These are phyloP conservation scores for Altica lythri DNA, from an alignment of 2,888 invertebrate species.

Conservation along the genomic window DNA sequence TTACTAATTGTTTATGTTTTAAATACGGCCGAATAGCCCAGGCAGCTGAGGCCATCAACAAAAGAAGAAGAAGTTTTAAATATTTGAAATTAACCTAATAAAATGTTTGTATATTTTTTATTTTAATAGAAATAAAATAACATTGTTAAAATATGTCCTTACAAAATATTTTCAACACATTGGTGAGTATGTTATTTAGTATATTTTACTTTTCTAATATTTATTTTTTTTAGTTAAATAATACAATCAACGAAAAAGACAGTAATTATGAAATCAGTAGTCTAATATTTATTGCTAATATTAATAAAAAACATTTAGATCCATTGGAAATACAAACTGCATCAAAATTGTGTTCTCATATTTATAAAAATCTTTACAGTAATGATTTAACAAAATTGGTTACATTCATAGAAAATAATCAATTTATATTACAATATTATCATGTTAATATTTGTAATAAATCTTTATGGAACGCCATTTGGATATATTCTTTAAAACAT, in stretches of 20 bases:
- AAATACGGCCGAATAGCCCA: too few species aligned
- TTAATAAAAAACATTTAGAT: constrained; percentile 20
- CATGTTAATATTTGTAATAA: constrained; percentile 3
- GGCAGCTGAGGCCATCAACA: too few species aligned
- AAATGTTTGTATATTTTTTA: too few species aligned
- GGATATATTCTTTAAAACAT: constrained; percentile 9
- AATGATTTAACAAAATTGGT: constrained; percentile 6
- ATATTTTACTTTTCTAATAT: neutral
- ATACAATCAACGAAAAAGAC: neutral
- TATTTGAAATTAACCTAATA: too few species aligned
- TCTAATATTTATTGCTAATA: constrained; percentile 24
- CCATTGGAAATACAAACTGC: constrained; percentile 30
- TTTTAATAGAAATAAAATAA: too few species aligned
- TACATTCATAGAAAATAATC: too few species aligned
- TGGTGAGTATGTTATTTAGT: constrained; percentile 9
- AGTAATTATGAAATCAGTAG: constrained; percentile 27
- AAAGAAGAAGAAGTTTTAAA: too few species aligned
- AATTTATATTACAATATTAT: constrained; percentile 4
- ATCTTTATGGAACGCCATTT: constrained; percentile 12
- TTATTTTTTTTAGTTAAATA: neutral
- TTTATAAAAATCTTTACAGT: constrained; percentile 16
- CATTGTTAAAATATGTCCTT: neutral
- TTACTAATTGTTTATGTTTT: too few species aligned
- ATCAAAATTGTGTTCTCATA: constrained; percentile 27
- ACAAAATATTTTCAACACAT: neutral